Conservation (phyloP, 2,797 vertebrate species). For the Rhynchotus rufescens region DNA sequence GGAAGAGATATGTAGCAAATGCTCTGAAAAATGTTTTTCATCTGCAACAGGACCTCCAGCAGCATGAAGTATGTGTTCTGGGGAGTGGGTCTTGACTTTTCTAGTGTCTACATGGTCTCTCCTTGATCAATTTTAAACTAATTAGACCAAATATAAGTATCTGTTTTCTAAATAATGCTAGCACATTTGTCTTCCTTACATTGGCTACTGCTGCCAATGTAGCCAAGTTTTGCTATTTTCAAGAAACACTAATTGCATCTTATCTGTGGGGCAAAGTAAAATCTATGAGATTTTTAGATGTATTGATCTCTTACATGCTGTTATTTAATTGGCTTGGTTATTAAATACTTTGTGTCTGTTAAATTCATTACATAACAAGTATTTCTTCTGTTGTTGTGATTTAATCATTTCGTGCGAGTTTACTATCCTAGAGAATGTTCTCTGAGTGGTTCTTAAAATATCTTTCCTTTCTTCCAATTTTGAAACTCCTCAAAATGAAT, state of each 20-base stretch:
- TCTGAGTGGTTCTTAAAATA: background rate
- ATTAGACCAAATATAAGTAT: background rate
- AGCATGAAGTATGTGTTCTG: slow-evolving; percentile 76
- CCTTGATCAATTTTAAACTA: background rate
- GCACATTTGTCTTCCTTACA: background rate
- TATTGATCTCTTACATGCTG: background rate
- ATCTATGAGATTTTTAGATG: background rate
- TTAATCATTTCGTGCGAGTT: background rate
- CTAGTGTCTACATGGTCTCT: background rate
- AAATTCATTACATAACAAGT: background rate
- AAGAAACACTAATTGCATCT: background rate
- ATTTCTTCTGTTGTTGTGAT: background rate
- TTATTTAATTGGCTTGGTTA: background rate
- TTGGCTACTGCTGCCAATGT: background rate
- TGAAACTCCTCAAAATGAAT: background rate
- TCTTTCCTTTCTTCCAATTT: background rate
- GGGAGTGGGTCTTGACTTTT: background rate
- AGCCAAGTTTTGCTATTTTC: background rate
- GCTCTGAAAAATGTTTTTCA: slow-evolving; percentile 83
- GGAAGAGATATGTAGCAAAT: slow-evolving; percentile 77
- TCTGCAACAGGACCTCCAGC: slow-evolving; percentile 75
- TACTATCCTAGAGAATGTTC: background rate
- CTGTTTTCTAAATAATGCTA: background rate
- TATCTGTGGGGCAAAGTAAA: background rate
- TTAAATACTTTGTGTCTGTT: background rate